Percentiles rank a stretch among this genome's conserved stretches.
phyloP scores from a whole-genome alignment of 2,113 vertebrate genomes.

The Coryphaenoides rupestris region DNA sequence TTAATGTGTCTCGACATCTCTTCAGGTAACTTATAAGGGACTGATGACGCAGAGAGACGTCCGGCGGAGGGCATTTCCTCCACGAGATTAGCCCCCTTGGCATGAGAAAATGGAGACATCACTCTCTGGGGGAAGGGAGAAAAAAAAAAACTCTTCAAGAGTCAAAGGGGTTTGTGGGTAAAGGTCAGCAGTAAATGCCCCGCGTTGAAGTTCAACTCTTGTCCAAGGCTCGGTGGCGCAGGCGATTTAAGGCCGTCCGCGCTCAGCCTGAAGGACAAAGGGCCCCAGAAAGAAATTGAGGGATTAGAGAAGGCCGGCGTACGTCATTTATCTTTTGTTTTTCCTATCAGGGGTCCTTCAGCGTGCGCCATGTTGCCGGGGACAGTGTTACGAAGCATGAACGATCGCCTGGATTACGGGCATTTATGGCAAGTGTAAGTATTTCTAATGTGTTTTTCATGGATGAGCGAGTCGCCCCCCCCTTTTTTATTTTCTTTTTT shows the following conservation, averaged over 20 bases:
- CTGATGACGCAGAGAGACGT: not conserved
- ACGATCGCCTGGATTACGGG: conserved; percentile 61
- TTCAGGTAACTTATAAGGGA: conserved; percentile 12
- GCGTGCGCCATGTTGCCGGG: conserved; percentile 34
- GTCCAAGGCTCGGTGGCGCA: conserved; percentile 28
- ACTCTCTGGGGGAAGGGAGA: too few species aligned
- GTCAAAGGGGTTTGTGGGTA: conserved; percentile 32
- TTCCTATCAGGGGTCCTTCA: conserved; percentile 55
- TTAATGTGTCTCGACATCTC: conserved; percentile 14
- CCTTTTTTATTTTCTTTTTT: too few species aligned
- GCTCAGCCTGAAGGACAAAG: conserved; percentile 60
- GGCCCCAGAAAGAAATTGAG: conserved; percentile 56
- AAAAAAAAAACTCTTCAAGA: conserved; percentile 36
- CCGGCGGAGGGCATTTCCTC: conserved; percentile 30
- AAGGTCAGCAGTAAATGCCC: conserved; percentile 60
- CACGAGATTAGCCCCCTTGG: conserved; percentile 30
- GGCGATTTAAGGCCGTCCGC: conserved; percentile 31
- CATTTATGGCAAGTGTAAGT: conserved; percentile 66
- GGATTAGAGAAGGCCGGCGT: conserved; percentile 64
- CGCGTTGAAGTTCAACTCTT: conserved; percentile 37
- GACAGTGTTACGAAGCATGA: conserved; percentile 68
- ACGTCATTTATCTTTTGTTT: conserved; percentile 68
- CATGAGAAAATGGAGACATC: conserved; percentile 26
- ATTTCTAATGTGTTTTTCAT: conserved; percentile 65
- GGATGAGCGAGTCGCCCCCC: conserved; percentile 60